Evolutionary conservation across 2,113 vertebrate species (phyloP), one percentile per base, ranked within the genome.

Genomic region (Spilogale gracilis): DNA sequence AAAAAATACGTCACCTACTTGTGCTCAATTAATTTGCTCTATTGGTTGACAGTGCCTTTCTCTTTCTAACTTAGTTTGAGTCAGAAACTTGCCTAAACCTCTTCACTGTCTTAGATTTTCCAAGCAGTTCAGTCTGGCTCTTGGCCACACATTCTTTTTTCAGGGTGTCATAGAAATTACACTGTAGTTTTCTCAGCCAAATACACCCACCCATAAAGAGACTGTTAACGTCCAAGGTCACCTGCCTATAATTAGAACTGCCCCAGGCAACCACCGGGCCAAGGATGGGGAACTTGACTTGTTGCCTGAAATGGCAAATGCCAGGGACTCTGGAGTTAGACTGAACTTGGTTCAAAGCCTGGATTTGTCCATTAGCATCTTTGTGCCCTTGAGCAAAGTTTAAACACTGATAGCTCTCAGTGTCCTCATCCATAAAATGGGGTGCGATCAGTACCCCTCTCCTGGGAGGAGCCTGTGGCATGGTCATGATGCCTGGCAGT

Each of bases 181-280:
- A 45, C 63, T 87, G 54, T 80, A 58, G 92, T 79, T 92, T 32
- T 54, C 88, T 94, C 91, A 5, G 12, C 95, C 91, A 78, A 88
- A 45, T 52, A 94, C 89, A 89, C 74, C 85, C 93, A 30, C 58
- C 85, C 93, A 30, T 54, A 92, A 81, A 73, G 76, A 96, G 94
- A 92, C 76, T 76, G 78, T 63, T 92, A 93, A 86, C 95, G 93
- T 79, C 56, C 73, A 60, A 74, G 65, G 54, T 67, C 50, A 69
- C 45, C 94, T 98, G 95, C 95, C 91, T 98, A 5, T 87, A 86
- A 96, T 95, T 95, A 60, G 54, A 93, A 93, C 60, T 84, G 83
- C 82, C 52, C 86, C 97, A 98, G 97, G 96, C 95, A 88, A 65
- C 94, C 91, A 69, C 97, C 95, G 96, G 98, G 97, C 92, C 87